Base-by-base conservation (phyloP, 2,113 vertebrate genomes). In the Chaetorhynchus papuensis region DNA sequence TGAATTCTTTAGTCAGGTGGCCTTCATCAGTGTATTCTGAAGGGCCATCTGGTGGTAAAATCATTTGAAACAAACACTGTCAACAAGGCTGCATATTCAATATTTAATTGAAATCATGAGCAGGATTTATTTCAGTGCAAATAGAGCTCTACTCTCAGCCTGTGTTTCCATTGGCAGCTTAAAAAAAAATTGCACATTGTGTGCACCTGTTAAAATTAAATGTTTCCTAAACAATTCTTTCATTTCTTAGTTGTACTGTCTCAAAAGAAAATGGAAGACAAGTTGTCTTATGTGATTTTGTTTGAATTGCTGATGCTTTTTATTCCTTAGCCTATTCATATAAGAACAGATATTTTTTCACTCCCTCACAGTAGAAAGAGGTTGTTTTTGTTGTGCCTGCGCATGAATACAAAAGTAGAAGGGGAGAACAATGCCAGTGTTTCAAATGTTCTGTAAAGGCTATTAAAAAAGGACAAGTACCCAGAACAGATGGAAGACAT, bases 141-240 rank as follows among this genome's bases (percentile, higher is more conserved):
- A 75, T n/a, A 39, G 72, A 75, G 27, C 56, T 81, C n/a, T 10
- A 11, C 37, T 94, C 21, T 78, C 24, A 89, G 45, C 21, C 87
- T 77, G 35, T 74, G 76, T 81, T 93, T 60, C 69, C 35, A 20
- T 52, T 86, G 71, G 71, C 86, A 83, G 68, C 31, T 39, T 23
- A 63, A 86, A 84, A 90, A 83, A 79, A 39, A 30, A 15, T 53
- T 68, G 66, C 84, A 79, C 31, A 53, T 91, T 87, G 35, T 63
- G 18, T 77, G 90, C 85, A 96, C 90, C 93, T 94, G 93, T 95
- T 96, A 84, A 87, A 94, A 95, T 90, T 59, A 91, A 95, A 93
- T 28, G 41, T 92, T 96, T 97, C 89, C 93, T 94, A 52, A 89
- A 63, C 44, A 31, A 9, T 83, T 92, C 66, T 92, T 86, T 54